These are phyloP conservation scores for Glandiceps talaboti DNA, from an alignment of 53 echinoderm and acorn worm species.

Conservation along the genomic window DNA sequence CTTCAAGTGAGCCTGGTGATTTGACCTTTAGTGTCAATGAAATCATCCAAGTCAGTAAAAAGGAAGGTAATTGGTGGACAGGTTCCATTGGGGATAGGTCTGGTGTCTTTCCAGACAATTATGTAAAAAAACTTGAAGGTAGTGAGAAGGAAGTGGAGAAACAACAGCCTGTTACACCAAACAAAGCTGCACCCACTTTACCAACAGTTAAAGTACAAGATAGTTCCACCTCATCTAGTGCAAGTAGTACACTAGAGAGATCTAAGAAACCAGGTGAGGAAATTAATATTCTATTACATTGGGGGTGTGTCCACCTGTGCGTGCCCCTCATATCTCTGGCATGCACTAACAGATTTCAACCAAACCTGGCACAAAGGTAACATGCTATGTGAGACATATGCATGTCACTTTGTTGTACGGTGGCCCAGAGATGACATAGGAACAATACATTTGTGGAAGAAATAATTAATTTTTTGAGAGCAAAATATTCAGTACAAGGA, in stretches of 20 bases:
- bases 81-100: constrained; percentile 63
- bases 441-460: no score
- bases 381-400: no score
- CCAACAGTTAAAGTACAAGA: neutral
- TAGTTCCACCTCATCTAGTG: neutral
- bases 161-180: neutral
- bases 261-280: neutral
- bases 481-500: no score
- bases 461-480: no score
- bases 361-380: no score
- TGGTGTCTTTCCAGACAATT: constrained; percentile 86
- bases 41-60: constrained; percentile 48
- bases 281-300: no score
- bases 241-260: neutral
- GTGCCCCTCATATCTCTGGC: no score
- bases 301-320: no score
- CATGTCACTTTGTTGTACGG: no score
- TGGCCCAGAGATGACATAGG: no score
- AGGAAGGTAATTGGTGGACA: constrained; percentile 94
- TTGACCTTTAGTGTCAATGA: constrained; percentile 59
- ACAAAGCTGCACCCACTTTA: neutral
- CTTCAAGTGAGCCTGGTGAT: constrained; percentile 68
- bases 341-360: no score
- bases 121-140: constrained; percentile 25
- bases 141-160: neutral